Evolutionary conservation across 30 jellyfish, hydroid and myxozoan genomes (phyloP).

Genomic region (Kudoa iwatai): DNA sequence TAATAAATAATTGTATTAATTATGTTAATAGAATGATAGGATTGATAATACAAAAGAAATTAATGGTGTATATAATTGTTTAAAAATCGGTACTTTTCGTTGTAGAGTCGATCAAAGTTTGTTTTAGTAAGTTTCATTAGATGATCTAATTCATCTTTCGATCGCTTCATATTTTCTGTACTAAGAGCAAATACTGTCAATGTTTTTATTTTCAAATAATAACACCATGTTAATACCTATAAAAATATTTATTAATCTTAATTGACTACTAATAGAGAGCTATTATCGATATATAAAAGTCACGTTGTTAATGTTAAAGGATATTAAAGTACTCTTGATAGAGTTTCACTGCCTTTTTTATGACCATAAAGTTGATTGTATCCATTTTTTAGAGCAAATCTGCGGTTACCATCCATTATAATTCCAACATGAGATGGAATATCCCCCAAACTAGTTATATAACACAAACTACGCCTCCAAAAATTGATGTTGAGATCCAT

Average conservation of each 20-base stretch:
- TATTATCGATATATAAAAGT: neutral
- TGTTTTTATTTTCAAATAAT: constrained; percentile 37
- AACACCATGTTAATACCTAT: constrained; percentile 81
- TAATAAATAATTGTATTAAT: neutral
- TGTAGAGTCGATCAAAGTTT: constrained; percentile 23
- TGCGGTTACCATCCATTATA: constrained; percentile 81
- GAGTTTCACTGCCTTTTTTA: constrained; percentile 37
- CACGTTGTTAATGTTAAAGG: neutral
- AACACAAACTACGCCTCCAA: no score
- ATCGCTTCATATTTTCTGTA: constrained; percentile 47
- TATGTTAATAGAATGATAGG: neutral
- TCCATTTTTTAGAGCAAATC: constrained; percentile 23
- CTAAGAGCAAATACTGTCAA: constrained; percentile 81
- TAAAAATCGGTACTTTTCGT: constrained; percentile 16
- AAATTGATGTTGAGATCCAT: no score
- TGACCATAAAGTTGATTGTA: constrained; percentile 19
- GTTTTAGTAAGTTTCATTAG: constrained; percentile 25
- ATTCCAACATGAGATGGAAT: constrained; percentile 72
- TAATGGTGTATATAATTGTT: neutral
- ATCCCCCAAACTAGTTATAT: no score
- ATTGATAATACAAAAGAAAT: neutral
- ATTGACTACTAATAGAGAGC: neutral
- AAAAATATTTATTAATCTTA: neutral
- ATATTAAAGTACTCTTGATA: constrained; percentile 26
- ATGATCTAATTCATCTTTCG: constrained; percentile 46